Conservation (phyloP, 2,888 invertebrate species). For the Julus scandinavius region DNA sequence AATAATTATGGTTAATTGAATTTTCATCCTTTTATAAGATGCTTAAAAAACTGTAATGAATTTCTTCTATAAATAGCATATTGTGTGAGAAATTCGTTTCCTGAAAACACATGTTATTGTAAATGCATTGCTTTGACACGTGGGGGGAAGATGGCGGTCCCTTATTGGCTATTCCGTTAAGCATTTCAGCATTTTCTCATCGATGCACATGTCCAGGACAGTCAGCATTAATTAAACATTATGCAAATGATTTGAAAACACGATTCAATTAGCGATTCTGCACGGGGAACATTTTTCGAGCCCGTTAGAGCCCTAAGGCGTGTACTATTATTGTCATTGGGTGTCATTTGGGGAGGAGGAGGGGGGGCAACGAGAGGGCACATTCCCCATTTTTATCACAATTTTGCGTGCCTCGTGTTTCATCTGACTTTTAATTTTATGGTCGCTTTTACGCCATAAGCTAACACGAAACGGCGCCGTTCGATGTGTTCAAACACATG, state of each 20-base stretch:
- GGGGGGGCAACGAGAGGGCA: neutral
- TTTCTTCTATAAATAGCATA: too few relatives aligned
- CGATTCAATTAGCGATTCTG: neutral
- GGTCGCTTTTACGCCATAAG: neutral
- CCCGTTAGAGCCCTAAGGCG: neutral
- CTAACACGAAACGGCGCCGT: neutral
- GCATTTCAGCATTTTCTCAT: neutral
- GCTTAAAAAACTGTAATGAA: too few relatives aligned
- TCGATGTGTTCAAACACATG: neutral
- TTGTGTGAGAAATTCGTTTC: too few relatives aligned
- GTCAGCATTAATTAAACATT: conserved; percentile 4
- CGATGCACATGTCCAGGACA: neutral
- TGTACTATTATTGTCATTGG: neutral
- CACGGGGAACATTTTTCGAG: neutral
- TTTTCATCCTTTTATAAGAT: too few relatives aligned
- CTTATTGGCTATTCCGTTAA: neutral
- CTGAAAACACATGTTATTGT: too few relatives aligned
- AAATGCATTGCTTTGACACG: too few relatives aligned
- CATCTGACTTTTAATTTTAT: neutral
- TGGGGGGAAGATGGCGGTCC: too few relatives aligned
- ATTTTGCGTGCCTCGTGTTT: neutral
- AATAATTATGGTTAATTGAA: too few relatives aligned
- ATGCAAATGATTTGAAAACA: neutral
- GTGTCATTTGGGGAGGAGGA: neutral
- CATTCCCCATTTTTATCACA: neutral